Evolutionary conservation across 2,797 vertebrate species (phyloP), one percentile per base, ranked within the genome.

Genomic region (Cynodonichthys magdalenae): DNA sequence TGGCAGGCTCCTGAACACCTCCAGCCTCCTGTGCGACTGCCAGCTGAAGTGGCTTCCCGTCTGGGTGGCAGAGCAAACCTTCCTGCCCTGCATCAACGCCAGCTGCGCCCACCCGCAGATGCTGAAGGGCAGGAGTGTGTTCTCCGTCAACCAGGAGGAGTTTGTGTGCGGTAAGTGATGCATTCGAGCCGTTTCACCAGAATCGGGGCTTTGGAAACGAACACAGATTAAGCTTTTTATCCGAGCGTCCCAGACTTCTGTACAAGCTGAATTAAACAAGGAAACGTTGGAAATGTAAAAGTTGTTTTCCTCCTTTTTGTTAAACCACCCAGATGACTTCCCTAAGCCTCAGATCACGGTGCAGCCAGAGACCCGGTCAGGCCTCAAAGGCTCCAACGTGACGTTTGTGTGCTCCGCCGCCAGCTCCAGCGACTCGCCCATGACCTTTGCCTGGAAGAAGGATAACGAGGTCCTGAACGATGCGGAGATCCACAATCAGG

Each of bases 401-500:
- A 98, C 94, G 34, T 98, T 99, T 6, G 88, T 98, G 5, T 99
- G 98, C 86, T 97, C 96, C 0, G 98, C 97, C 1, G 96, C 96
- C 18, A 99, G 97, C 86, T 98, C 97, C 89, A 99, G 97, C 18
- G 96, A 99, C 84, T 99, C 98, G 0, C 97, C 96, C 0, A 98
- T 99, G 96, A 99, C 95, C 57, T 99, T 99, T 20, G 94, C 96
- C n/a, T 99, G 98, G 98, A 98, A 97, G 84, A 99, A 99, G 73
- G 98, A 99, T 91, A 98, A 98, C 0, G 96, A 99, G 66, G 89
- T 94, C 4, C 86, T 99, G 49, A 94, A 93, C 2, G 94, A 97
- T 0, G 95, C 92, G 0, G 97, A 99, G 81, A 95, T 99, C 86
- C 95, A 96, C 85, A 97, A 97, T 77, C 96, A 98, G 3, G 96